Evolutionary conservation across 2,888 invertebrate genomes (phyloP).

Genomic region (Macropis europaea): DNA sequence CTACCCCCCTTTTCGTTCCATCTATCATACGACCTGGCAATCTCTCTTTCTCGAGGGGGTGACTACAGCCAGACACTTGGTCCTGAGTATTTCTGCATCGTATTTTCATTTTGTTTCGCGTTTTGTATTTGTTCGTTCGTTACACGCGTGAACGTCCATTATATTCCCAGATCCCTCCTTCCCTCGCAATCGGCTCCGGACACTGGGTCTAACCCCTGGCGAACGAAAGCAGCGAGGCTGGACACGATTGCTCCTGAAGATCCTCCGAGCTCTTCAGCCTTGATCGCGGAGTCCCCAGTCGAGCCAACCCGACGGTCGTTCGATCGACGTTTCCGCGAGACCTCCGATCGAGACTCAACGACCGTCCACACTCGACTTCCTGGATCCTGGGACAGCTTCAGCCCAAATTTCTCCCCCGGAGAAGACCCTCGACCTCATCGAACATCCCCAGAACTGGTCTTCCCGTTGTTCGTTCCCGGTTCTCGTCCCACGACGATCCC

Average conservation of each 20-base stretch:
- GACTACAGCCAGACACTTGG: conserved; percentile 79
- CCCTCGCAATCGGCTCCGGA: conserved; percentile 42
- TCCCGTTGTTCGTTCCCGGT: not conserved
- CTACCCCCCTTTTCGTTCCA: not conserved
- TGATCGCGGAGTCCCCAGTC: not conserved
- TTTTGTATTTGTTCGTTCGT: conserved; percentile 31
- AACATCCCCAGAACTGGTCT: not conserved
- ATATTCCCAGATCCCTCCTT: not conserved
- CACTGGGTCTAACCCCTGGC: conserved; percentile 45
- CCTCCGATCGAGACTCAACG: no score
- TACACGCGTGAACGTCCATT: conserved; percentile 45
- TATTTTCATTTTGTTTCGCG: conserved; percentile 52
- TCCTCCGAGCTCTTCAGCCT: not conserved
- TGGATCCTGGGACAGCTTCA: not conserved
- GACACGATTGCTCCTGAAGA: conserved; percentile 16
- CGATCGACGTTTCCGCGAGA: not conserved
- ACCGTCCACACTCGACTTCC: not conserved
- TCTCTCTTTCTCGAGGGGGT: conserved; percentile 66
- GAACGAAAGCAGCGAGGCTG: conserved; percentile 43
- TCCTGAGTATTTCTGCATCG: conserved; percentile 80
- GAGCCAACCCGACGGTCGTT: not conserved
- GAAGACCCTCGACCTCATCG: not conserved
- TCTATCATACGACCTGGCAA: conserved; percentile 29
- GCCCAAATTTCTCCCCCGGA: no score
- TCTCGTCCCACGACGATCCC: conserved; percentile 2